phyloP scores from a whole-genome alignment of 2,113 vertebrate genomes.

The Natator depressus region DNA sequence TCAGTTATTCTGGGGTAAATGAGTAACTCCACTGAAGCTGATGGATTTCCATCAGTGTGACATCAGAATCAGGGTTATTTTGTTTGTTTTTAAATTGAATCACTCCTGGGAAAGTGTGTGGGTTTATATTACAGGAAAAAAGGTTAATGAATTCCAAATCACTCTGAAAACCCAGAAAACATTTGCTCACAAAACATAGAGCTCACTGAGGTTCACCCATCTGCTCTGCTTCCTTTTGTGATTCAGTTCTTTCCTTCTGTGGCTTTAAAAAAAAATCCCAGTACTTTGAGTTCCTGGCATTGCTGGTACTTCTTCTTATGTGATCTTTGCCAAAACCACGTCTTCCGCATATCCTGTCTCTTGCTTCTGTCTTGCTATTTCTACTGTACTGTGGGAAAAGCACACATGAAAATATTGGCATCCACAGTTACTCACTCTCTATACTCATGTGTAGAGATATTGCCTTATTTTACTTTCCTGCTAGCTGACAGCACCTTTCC shows the following conservation, averaged over 20 bases:
- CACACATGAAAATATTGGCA: not conserved
- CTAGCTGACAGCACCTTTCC: slow-evolving; percentile 1
- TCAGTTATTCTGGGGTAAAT: fast-evolving
- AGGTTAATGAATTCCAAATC: not conserved
- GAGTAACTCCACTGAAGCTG: not conserved
- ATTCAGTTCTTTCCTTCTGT: not conserved
- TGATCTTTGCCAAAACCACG: fast-evolving
- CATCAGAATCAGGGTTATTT: not conserved
- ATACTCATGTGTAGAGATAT: not conserved
- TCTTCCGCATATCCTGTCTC: not conserved
- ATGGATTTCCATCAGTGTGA: not conserved
- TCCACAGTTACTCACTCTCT: not conserved
- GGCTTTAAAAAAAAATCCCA: fast-evolving
- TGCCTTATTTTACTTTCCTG: not conserved
- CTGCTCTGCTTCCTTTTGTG: not conserved
- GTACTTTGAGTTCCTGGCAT: not conserved
- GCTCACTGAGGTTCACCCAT: not conserved
- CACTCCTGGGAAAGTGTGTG: not conserved
- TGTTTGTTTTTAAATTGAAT: not conserved
- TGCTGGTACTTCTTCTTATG: not conserved
- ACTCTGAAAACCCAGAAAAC: not conserved
- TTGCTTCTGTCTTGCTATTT: not conserved
- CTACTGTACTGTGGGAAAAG: not conserved
- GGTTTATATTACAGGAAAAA: not conserved
- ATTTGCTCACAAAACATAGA: not conserved